Evolutionary conservation across 2,888 invertebrate species (phyloP), one percentile per base, ranked within the genome.

Genomic region (Mythimna loreyi): DNA sequence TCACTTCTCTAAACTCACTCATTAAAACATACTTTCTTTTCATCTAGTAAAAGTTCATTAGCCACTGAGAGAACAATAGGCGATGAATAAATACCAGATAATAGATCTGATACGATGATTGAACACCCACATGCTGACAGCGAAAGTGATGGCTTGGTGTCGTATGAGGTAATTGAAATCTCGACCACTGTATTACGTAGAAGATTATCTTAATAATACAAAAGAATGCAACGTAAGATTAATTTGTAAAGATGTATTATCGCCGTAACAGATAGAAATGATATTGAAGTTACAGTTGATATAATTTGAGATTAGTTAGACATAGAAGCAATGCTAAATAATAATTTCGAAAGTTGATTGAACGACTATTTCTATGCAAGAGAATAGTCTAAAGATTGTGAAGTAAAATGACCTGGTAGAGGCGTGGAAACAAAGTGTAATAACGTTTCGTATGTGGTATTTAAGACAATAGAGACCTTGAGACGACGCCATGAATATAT

Each of bases 11-110:
- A 89, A 90, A 89, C 85, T 83, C 83, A 87, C 87, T 89, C 89
- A 92, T 92, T 91, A 91, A 85, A 79, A 64, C 85, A 86, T 74
- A 90, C 93, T 93, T 93, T 93, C 93, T 79, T 83, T 81, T 71
- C 67, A 67, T 72, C 72, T 73, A 86, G 91, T 90, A 92, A 91
- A 91, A 93, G 92, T 92, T 93, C 92, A 92, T 93, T 92, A 93
- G 88, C 84, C 87, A 84, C 76, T 74, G 81, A 81, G 84, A 87
- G 90, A 91, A 93, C 93, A 93, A 94, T 92, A 85, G 90, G 70
- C 73, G 82, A 67, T 84, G 86, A 87, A 86, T 87, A 87, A 88
- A 82, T 78, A 79, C 71, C 76, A 63, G 83, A 80, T 81, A 74
- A 79, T 83, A 73, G 56, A 67, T 60, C 72, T 84, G 90, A 90